Percentiles rank a stretch among this genome's conserved stretches.
phyloP scores from a whole-genome alignment of 2,113 vertebrate genomes.

The Platichthys stellatus region DNA sequence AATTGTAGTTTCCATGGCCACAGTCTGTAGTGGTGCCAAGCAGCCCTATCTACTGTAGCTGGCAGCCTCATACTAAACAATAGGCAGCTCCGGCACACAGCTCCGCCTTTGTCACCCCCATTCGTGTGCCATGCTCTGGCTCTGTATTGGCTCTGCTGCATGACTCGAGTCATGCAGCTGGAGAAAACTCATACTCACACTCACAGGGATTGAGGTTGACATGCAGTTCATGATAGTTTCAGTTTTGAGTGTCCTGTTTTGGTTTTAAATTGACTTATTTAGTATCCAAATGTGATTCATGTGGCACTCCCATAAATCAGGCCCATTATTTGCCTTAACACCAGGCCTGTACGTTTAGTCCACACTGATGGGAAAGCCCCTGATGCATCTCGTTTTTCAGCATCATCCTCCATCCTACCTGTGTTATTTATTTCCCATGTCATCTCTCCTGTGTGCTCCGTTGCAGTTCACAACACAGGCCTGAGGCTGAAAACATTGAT shows the following conservation, averaged over 20 bases:
- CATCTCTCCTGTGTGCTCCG: background rate
- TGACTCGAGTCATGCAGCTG: slow-evolving; percentile 21
- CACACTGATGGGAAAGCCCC: background rate
- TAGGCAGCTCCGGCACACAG: slow-evolving; percentile 58
- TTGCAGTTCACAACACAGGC: background rate
- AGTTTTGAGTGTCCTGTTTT: slow-evolving; percentile 15
- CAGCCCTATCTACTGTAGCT: slow-evolving; percentile 62
- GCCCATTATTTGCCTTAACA: background rate
- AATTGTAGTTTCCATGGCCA: slow-evolving; percentile 5
- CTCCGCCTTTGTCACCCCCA: slow-evolving; percentile 59
- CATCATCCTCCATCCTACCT: background rate
- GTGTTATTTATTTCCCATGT: background rate
- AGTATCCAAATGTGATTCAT: background rate
- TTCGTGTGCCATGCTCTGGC: slow-evolving; percentile 27
- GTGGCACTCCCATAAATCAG: background rate
- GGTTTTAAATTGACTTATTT: slow-evolving; percentile 31
- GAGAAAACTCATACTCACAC: background rate
- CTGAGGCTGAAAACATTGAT: slow-evolving; percentile 10
- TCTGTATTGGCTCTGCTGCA: slow-evolving; percentile 8
- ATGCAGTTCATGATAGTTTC: background rate
- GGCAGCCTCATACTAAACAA: slow-evolving; percentile 65
- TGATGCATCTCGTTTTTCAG: background rate
- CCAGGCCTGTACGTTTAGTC: background rate
- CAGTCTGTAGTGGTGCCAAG: slow-evolving; percentile 62
- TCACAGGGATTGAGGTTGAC: background rate